Percentiles rank a stretch among this genome's conserved stretches.
Evolutionary conservation across 1,140 invertebrate genomes (phyloP).

Genomic region (Marisa cornuarietis): DNA sequence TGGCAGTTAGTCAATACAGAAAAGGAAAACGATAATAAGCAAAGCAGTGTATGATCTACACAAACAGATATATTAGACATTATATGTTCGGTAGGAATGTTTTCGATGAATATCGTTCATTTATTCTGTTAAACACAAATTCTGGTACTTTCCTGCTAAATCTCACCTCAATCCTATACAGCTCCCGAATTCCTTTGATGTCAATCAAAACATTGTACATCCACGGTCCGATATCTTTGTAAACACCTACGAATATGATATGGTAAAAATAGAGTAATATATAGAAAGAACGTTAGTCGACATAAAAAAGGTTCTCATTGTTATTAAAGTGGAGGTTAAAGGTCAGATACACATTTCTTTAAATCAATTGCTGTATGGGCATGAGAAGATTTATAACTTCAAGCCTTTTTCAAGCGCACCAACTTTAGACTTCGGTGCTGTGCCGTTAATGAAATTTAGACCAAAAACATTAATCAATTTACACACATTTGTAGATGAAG

Average conservation of each 20-base stretch:
- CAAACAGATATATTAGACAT: neutral
- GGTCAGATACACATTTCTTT: no score
- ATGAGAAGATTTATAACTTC: no score
- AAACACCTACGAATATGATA: conserved; percentile 64
- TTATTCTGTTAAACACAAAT: neutral
- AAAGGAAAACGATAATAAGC: neutral
- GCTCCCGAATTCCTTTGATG: conserved; percentile 73
- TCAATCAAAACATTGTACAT: conserved; percentile 75
- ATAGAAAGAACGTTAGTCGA: no score
- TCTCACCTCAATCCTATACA: conserved; percentile 62
- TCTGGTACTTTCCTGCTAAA: neutral
- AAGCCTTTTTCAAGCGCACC: no score
- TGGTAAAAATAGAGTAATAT: no score
- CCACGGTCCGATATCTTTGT: conserved; percentile 65
- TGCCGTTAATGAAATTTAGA: neutral
- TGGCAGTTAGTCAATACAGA: neutral
- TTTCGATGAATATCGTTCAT: no score
- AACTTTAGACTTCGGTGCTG: neutral
- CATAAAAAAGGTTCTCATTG: no score
- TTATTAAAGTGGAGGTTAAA: no score
- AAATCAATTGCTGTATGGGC: no score
- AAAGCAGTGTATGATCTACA: neutral
- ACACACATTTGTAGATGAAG: neutral
- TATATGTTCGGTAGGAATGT: neutral
- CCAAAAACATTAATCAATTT: neutral